phyloP scores from a whole-genome alignment of 2,797 vertebrate genomes.

The Clarias laeviceps region DNA sequence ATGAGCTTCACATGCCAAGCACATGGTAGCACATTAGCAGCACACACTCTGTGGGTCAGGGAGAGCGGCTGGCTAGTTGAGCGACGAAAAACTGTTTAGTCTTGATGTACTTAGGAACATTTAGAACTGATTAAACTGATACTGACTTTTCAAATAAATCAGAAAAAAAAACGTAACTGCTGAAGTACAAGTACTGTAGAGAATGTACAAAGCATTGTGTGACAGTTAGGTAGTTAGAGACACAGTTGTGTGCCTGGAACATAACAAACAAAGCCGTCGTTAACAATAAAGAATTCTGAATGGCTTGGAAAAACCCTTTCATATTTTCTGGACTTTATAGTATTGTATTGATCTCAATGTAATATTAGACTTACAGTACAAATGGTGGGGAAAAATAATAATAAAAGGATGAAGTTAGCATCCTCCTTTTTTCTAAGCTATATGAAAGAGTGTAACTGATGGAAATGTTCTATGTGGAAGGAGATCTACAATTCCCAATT shows the following conservation, averaged over 20 bases:
- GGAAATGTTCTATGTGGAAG: neutral
- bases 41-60: neutral
- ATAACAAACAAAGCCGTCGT: neutral
- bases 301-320: neutral
- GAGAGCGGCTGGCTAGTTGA: neutral
- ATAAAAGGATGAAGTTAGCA: neutral
- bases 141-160: neutral
- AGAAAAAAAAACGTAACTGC: neutral
- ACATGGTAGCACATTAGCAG: slow-evolving; percentile 18
- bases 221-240: neutral
- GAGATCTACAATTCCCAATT: neutral
- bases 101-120: neutral
- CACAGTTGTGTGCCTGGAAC: neutral
- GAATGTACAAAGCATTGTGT: neutral
- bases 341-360: no score
- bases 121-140: neutral
- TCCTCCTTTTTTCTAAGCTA: neutral
- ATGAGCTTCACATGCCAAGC: neutral
- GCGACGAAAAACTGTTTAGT: neutral
- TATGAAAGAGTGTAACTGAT: neutral
- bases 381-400: neutral
- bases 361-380: no score
- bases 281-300: neutral
- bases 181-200: neutral
- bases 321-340: neutral